Percentiles rank a stretch among this genome's conserved stretches.
These are phyloP conservation scores for Cecidostiba fungosa DNA, from an alignment of 2,888 invertebrate genomes.

Conservation along the genomic window DNA sequence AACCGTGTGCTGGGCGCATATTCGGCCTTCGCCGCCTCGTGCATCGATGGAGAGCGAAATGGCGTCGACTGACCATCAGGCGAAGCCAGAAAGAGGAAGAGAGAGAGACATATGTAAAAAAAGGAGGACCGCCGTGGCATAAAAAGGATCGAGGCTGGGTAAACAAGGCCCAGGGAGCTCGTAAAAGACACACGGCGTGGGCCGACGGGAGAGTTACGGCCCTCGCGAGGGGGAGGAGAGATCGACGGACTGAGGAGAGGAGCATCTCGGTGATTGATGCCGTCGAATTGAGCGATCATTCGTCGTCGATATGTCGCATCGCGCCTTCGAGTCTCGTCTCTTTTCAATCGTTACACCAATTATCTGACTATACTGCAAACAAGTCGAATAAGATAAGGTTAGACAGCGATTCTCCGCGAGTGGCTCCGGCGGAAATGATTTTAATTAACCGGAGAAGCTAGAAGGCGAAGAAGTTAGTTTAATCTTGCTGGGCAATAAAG, in stretches of 20 bases:
- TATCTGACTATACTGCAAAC: too few relatives aligned
- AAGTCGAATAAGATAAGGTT: too few relatives aligned
- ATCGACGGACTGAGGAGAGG: too few relatives aligned
- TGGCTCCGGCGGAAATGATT: neutral
- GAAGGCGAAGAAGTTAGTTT: neutral
- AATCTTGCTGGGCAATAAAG: slow-evolving; percentile 1
- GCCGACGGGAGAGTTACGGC: slow-evolving; percentile 46
- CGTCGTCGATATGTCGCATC: slow-evolving; percentile 63
- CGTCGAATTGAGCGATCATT: slow-evolving; percentile 76
- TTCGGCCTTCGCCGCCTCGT: slow-evolving; percentile 20
- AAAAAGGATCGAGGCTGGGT: slow-evolving; percentile 64
- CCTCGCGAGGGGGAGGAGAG: slow-evolving; percentile 46
- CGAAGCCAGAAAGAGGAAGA: slow-evolving; percentile 17
- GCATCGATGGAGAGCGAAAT: slow-evolving; percentile 49
- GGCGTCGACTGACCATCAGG: neutral
- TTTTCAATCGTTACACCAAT: neutral
- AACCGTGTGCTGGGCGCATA: slow-evolving; percentile 48
- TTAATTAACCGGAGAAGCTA: neutral
- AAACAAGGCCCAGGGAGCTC: slow-evolving; percentile 72
- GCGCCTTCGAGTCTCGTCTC: slow-evolving; percentile 14
- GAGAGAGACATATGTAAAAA: neutral
- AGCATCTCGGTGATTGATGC: slow-evolving; percentile 75
- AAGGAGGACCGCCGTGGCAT: slow-evolving; percentile 35
- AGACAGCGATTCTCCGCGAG: neutral
- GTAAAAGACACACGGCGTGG: slow-evolving; percentile 71